Conservation (phyloP, 2,113 vertebrate genomes). For the Mobula hypostoma region DNA sequence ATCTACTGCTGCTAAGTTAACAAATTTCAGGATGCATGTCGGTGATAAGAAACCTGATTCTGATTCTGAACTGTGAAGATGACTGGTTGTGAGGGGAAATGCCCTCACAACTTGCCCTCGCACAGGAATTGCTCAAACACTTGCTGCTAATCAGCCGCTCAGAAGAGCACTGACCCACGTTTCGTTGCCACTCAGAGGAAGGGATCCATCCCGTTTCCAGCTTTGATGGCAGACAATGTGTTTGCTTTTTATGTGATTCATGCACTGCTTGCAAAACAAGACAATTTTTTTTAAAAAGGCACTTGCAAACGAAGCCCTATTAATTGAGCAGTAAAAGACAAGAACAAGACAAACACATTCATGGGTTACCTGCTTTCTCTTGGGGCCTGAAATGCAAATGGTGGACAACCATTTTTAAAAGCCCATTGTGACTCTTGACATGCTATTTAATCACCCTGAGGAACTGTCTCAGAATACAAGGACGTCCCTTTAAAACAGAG, state of each 20-base stretch:
- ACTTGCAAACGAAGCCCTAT: not conserved
- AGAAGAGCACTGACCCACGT: not conserved
- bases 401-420: not conserved
- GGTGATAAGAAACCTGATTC: too few species aligned
- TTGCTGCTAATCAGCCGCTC: not conserved
- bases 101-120: not conserved
- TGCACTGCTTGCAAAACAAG: conserved; percentile 1
- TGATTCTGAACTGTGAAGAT: not conserved
- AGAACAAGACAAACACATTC: not conserved
- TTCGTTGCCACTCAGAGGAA: not conserved
- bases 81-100: not conserved
- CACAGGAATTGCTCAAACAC: not conserved
- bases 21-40: too few species aligned
- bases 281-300: not conserved
- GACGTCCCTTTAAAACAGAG: too few species aligned
- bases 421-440: too few species aligned
- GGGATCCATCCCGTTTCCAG: not conserved
- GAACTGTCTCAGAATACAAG: too few species aligned
- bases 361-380: not conserved
- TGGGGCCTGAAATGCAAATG: not conserved
- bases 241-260: not conserved
- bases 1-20: too few species aligned
- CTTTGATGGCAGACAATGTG: not conserved
- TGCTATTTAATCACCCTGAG: not conserved
- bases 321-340: too few species aligned